Percentiles rank a stretch among this genome's conserved stretches.
Evolutionary conservation across 2,113 vertebrate genomes (phyloP).

Genomic region (Semicossyphus pulcher): DNA sequence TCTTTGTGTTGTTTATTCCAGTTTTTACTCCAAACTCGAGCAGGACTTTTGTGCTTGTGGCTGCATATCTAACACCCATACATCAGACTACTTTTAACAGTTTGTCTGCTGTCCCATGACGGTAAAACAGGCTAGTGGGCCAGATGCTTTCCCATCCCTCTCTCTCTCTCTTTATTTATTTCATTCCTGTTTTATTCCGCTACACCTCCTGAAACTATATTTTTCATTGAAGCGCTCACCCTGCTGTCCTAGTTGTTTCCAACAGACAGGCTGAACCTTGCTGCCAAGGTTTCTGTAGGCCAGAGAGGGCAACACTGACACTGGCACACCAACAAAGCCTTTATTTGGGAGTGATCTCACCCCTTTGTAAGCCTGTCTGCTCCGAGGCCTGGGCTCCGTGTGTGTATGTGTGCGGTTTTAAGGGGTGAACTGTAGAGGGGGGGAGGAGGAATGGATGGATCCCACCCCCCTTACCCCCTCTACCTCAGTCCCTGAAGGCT

Average conservation of each 20-base stretch:
- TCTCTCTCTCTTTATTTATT: conserved; percentile 47
- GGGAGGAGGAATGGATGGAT: conserved; percentile 50
- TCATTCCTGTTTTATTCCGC: conserved; percentile 53
- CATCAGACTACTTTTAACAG: conserved; percentile 45
- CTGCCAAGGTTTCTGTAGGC: conserved; percentile 74
- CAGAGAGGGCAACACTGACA: conserved; percentile 80
- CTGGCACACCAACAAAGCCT: conserved; percentile 81
- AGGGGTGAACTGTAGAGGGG: conserved; percentile 55
- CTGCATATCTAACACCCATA: conserved; percentile 56
- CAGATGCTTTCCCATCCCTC: conserved; percentile 60
- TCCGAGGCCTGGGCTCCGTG: conserved; percentile 64
- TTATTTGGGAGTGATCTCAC: conserved; percentile 78
- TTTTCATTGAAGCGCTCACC: conserved; percentile 59
- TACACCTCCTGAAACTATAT: conserved; percentile 57
- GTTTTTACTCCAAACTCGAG: conserved; percentile 38
- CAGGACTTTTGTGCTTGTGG: conserved; percentile 63
- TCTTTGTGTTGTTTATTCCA: conserved; percentile 49
- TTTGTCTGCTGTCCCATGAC: conserved; percentile 56
- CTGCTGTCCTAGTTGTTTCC: conserved; percentile 72
- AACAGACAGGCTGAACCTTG: conserved; percentile 65
- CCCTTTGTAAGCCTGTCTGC: conserved; percentile 80
- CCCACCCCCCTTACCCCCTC: conserved; percentile 60
- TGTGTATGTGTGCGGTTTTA: conserved; percentile 47
- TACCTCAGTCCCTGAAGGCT: conserved; percentile 75
- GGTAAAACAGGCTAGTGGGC: conserved; percentile 64